Base-by-base conservation (phyloP, 64 coral and sea anemone species). In the Porites lutea region DNA sequence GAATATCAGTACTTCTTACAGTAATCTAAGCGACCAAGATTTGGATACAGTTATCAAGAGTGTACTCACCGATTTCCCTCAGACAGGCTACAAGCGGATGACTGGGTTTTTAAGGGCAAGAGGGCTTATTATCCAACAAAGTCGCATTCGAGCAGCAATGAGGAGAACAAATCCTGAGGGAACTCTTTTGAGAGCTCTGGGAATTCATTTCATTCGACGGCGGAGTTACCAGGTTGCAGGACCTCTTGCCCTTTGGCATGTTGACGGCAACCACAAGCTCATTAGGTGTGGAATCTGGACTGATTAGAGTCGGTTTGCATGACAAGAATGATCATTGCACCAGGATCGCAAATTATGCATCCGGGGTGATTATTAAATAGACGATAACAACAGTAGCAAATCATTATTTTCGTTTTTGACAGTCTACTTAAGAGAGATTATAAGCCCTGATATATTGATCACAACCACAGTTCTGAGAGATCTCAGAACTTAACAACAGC, bases 201-300 rank as follows among this genome's bases (percentile, higher is more conserved):
- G 78, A 79, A 59, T 93, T 78, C 61, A 16, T 63, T 52, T 52
- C 19, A 82, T 91, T 82, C 65, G n/a, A 43, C 48, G 89, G 77
- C 79, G 78, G 21, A 70, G 23, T 58, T 91, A 91, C 71, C 78
- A 91, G 74, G 89, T 91, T 71, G 21, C 37, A 6, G 66, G 89
- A 49, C 89, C 89, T 63, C 79, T 91, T 8, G 79, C 79, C 44
- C 69, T 91, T 13, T 91, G 89, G 89, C 89, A 91, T 72, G 61
- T 91, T 6, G 89, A 91, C 60, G 79, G 69, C 5, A 82, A 91
- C 57, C 89, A 91, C 16, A 91, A 91, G 22, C 69, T 91, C 8
- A 92, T 92, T 20, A 92, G 82, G 90, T 92, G 75, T 13, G 72
- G 48, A 15, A 77, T 52, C 2, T 52, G 74, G 48, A 18, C 27